phyloP scores from a whole-genome alignment of 1,140 invertebrate species.

The Coptotermes formosanus region DNA sequence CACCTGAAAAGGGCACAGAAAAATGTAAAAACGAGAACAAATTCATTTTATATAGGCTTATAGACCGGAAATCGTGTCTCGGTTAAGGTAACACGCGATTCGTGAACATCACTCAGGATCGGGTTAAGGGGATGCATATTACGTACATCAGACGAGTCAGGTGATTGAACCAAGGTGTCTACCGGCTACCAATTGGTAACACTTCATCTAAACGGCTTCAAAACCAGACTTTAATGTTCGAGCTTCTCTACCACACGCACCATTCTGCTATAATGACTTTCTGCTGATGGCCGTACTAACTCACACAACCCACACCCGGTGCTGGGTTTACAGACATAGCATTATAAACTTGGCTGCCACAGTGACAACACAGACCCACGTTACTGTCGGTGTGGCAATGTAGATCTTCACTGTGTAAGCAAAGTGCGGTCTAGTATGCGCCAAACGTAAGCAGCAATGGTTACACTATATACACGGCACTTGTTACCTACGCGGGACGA shows the following conservation, averaged over 20 bases:
- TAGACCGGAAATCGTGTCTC: too few relatives aligned
- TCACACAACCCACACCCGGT: too few relatives aligned
- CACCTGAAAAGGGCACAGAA: too few relatives aligned
- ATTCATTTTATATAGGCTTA: too few relatives aligned
- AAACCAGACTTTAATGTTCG: background rate
- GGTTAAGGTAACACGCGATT: too few relatives aligned
- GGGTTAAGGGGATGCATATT: too few relatives aligned
- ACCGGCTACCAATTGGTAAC: background rate
- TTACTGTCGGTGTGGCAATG: too few relatives aligned
- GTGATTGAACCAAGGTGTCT: background rate
- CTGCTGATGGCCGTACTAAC: background rate
- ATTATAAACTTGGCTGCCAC: background rate
- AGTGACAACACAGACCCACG: background rate
- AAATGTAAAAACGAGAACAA: too few relatives aligned
- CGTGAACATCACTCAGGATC: too few relatives aligned
- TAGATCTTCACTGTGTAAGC: too few relatives aligned
- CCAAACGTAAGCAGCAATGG: background rate
- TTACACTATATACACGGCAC: background rate
- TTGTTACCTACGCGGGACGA: background rate
- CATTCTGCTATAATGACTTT: background rate
- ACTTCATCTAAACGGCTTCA: background rate
- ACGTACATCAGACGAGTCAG: too few relatives aligned
- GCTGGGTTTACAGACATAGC: background rate
- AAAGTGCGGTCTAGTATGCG: background rate
- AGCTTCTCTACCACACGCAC: background rate